phyloP scores from a whole-genome alignment of 2,888 invertebrate species.

The Ethmia dodecea region DNA sequence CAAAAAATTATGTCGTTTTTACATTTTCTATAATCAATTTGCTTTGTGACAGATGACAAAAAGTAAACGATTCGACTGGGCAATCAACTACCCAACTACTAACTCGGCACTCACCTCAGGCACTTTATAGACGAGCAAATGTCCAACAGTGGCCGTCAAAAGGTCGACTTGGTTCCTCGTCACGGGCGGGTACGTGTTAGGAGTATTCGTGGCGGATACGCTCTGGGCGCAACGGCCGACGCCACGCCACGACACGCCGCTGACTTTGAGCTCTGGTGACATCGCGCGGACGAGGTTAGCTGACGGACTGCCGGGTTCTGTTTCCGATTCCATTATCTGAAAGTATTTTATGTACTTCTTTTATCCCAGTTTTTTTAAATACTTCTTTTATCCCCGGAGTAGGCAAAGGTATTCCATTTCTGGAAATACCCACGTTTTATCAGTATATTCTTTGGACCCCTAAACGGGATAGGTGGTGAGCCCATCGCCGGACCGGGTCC shows the following conservation, averaged over 20 bases:
- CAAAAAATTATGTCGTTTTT: background rate
- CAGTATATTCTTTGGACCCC: too few species aligned
- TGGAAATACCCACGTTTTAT: too few species aligned
- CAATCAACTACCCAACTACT: too few species aligned
- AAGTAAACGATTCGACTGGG: too few species aligned
- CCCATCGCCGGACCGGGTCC: too few species aligned
- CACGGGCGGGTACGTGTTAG: slow-evolving; percentile 85
- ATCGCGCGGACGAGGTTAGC: slow-evolving; percentile 78
- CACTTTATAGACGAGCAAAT: slow-evolving; percentile 87
- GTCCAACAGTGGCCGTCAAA: slow-evolving; percentile 89
- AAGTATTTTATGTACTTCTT: too few species aligned
- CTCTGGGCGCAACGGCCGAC: slow-evolving; percentile 82
- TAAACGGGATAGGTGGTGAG: too few species aligned
- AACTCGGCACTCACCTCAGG: slow-evolving; percentile 87
- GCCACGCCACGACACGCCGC: slow-evolving; percentile 81
- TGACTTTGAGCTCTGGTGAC: slow-evolving; percentile 81
- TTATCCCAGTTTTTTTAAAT: too few species aligned
- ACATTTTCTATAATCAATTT: too few species aligned
- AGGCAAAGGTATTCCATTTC: too few species aligned
- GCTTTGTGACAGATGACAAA: too few species aligned
- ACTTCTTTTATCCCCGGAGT: too few species aligned
- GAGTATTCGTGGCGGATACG: slow-evolving; percentile 62
- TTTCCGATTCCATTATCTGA: slow-evolving; percentile 63
- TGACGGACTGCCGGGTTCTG: slow-evolving; percentile 78
- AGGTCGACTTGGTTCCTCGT: slow-evolving; percentile 91